phyloP scores from a whole-genome alignment of 2,797 vertebrate genomes.

The Bovichtus diacanthus region DNA sequence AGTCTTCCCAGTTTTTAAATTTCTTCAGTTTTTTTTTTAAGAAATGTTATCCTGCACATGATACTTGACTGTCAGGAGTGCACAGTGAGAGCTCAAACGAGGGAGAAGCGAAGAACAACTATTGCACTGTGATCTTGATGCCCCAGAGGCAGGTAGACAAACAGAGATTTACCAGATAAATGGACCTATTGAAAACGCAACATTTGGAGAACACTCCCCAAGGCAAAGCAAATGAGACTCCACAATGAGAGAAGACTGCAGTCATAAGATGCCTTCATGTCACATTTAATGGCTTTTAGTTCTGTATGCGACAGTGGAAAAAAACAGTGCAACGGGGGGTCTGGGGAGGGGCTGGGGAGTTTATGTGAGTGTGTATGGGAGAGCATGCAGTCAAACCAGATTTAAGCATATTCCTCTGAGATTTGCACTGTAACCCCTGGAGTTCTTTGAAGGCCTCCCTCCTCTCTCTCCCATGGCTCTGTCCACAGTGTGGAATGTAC shows the following conservation, averaged over 20 bases:
- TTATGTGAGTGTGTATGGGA: conserved; percentile 10
- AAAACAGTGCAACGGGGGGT: conserved; percentile 1
- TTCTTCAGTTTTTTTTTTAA: not conserved
- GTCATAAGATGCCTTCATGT: conserved; percentile 61
- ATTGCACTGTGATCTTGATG: conserved; percentile 50
- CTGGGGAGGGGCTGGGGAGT: not conserved
- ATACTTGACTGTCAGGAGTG: conserved; percentile 47
- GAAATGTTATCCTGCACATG: conserved; percentile 46
- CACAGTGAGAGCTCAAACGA: not conserved
- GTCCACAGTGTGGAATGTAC: conserved; percentile 68
- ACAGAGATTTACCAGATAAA: conserved; percentile 57
- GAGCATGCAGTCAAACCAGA: conserved; percentile 12
- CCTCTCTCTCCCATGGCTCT: conserved; percentile 43
- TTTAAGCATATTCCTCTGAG: conserved; percentile 54
- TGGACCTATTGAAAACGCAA: conserved; percentile 57
- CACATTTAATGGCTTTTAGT: conserved; percentile 44
- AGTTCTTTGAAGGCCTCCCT: conserved; percentile 37
- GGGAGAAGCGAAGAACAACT: conserved; percentile 36
- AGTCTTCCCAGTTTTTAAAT: conserved; percentile 9
- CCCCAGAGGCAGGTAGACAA: conserved; percentile 54
- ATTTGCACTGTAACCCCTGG: conserved; percentile 64
- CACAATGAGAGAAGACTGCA: conserved; percentile 27
- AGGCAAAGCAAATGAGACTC: conserved; percentile 46
- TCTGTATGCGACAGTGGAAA: conserved; percentile 32
- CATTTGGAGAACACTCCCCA: conserved; percentile 44